Percentiles rank a stretch among this genome's conserved stretches.
Evolutionary conservation across 2,797 vertebrate species (phyloP).

Genomic region (Galagoides demidoff): DNA sequence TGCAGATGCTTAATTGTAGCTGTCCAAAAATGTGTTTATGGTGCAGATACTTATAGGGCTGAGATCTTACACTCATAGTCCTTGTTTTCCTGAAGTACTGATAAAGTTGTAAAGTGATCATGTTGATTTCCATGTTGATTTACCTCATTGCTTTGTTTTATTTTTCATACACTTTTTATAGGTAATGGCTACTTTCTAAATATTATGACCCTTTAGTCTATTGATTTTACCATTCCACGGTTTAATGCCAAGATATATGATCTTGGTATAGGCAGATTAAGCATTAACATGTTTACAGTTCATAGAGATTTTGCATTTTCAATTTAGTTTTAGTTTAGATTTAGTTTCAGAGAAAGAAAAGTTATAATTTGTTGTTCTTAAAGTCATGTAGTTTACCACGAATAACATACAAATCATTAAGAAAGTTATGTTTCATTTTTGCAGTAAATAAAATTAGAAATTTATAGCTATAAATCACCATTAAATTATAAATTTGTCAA

Average conservation of each 20-base stretch:
- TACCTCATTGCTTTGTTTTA: constrained; percentile 13
- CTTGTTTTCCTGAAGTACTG: constrained; percentile 22
- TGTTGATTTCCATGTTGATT: background rate
- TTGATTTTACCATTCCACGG: constrained; percentile 20
- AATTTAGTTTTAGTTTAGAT: constrained; percentile 35
- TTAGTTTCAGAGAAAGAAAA: constrained; percentile 53
- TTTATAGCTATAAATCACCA: constrained; percentile 15
- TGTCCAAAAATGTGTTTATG: background rate
- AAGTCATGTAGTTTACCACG: background rate
- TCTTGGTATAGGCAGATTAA: background rate
- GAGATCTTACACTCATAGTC: background rate
- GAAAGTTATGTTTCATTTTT: constrained; percentile 7
- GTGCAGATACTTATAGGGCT: background rate
- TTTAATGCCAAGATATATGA: constrained; percentile 19
- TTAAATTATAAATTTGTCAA: background rate
- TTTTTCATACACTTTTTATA: background rate
- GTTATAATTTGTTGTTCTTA: constrained; percentile 10
- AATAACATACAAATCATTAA: constrained; percentile 46
- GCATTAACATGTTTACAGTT: background rate
- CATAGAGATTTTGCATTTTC: constrained; percentile 35
- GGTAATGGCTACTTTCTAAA: background rate
- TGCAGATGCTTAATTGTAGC: background rate
- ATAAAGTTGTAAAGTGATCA: constrained; percentile 5
- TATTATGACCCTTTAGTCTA: background rate
- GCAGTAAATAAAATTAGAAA: background rate